phyloP scores from a whole-genome alignment of 2,113 vertebrate genomes.

The Pseudonaja textilis region DNA sequence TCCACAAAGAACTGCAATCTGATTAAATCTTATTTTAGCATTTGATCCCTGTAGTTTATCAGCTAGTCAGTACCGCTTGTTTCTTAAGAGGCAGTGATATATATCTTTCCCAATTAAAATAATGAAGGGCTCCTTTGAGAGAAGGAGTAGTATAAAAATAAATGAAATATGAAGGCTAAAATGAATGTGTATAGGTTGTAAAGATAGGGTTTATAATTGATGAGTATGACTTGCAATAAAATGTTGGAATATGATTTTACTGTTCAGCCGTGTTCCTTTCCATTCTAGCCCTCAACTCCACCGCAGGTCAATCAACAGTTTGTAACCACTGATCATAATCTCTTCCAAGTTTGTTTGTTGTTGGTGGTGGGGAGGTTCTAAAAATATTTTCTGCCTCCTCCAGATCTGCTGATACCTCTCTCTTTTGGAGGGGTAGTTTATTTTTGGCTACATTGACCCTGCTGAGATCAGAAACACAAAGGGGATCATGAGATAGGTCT shows the following conservation, averaged over 20 bases:
- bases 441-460: neutral
- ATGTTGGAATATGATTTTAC: neutral
- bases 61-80: neutral
- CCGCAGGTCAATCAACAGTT: neutral
- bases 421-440: neutral
- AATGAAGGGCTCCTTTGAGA: neutral
- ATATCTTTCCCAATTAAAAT: neutral
- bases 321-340: neutral
- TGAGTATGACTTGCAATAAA: neutral
- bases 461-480: neutral
- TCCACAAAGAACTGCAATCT: neutral
- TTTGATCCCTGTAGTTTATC: neutral
- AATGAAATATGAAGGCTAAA: neutral
- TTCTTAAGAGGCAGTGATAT: neutral
- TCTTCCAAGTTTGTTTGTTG: neutral
- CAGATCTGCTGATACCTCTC: neutral
- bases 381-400: neutral
- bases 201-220: neutral
- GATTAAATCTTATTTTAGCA: neutral
- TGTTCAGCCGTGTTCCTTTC: neutral
- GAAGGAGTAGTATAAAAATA: neutral
- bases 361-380: neutral
- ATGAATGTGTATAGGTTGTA: neutral
- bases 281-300: neutral
- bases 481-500: neutral